Conservation (phyloP, 2,113 vertebrate species). For the Vulpes vulpes region DNA sequence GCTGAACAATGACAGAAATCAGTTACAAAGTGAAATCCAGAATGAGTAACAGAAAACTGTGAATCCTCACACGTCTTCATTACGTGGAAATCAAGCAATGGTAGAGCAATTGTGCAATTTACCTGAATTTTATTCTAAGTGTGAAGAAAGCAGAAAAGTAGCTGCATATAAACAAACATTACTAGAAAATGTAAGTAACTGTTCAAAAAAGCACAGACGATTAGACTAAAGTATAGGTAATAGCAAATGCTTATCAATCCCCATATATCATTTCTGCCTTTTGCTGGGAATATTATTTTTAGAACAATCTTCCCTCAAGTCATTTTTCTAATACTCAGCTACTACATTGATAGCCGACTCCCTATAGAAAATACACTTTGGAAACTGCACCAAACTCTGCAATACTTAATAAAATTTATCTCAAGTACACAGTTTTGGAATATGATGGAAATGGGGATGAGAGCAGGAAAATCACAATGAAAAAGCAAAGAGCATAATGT, state of each 20-base stretch:
- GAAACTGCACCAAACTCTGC: slow-evolving; percentile 54
- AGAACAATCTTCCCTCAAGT: slow-evolving; percentile 58
- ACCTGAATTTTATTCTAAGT: slow-evolving; percentile 36
- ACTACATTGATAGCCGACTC: slow-evolving; percentile 40
- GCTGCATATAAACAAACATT: slow-evolving; percentile 32
- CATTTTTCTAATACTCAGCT: slow-evolving; percentile 62
- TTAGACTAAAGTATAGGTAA: slow-evolving; percentile 48
- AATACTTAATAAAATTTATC: slow-evolving; percentile 70
- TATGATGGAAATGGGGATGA: not conserved
- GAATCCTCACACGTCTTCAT: not conserved
- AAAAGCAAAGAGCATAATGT: slow-evolving; percentile 22
- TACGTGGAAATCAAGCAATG: slow-evolving; percentile 37
- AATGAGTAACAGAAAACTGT: slow-evolving; percentile 15
- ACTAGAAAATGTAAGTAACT: slow-evolving; percentile 32
- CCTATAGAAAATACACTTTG: slow-evolving; percentile 56
- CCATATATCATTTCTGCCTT: slow-evolving; percentile 60
- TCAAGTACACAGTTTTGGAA: slow-evolving; percentile 52
- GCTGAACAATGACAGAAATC: not conserved
- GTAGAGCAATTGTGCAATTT: not conserved
- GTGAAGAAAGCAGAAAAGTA: slow-evolving; percentile 55
- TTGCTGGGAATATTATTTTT: slow-evolving; percentile 66
- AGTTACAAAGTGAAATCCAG: slow-evolving; percentile 28
- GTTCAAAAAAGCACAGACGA: slow-evolving; percentile 9
- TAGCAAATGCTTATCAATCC: slow-evolving; percentile 63
- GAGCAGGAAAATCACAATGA: not conserved